Percentiles rank a stretch among this genome's conserved stretches.
These are phyloP conservation scores for Callimorpha dominula DNA, from an alignment of 2,888 invertebrate species.

Conservation along the genomic window DNA sequence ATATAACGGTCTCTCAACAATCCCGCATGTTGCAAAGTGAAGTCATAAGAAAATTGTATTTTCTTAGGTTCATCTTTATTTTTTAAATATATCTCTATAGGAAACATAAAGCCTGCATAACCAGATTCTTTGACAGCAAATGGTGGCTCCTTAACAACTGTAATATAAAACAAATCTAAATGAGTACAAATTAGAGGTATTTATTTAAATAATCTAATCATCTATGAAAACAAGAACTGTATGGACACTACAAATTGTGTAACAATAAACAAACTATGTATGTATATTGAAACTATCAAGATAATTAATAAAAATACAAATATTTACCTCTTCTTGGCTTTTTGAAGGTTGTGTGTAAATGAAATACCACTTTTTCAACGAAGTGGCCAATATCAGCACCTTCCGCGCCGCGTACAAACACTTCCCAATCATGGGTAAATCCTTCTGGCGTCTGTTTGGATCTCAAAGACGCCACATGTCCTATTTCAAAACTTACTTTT, in stretches of 20 bases:
- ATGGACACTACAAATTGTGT: not conserved
- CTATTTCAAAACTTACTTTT: conserved; percentile 95
- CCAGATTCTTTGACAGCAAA: conserved; percentile 97
- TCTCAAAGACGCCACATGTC: conserved; percentile 94
- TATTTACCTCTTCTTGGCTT: conserved; percentile 95
- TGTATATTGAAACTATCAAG: not conserved
- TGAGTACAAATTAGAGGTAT: not conserved
- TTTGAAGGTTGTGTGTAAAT: conserved; percentile 96
- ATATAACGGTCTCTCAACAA: conserved; percentile 93
- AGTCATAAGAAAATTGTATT: conserved; percentile 94
- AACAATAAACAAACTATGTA: not conserved
- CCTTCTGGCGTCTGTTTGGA: conserved; percentile 94
- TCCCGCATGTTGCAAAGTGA: conserved; percentile 92
- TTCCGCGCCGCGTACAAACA: conserved; percentile 96
- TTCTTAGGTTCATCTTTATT: conserved; percentile 97
- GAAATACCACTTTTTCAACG: conserved; percentile 97
- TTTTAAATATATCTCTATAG: conserved; percentile 95
- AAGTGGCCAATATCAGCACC: conserved; percentile 95
- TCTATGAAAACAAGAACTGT: not conserved
- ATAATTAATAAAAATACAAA: not conserved
- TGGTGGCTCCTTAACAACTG: conserved; percentile 96
- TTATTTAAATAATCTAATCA: not conserved
- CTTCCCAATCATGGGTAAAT: conserved; percentile 99
- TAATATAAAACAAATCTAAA: conserved; percentile 62
- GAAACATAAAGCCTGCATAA: conserved; percentile 96